Conservation (phyloP, 1,140 invertebrate genomes). For the Andrena cerasifolii region DNA sequence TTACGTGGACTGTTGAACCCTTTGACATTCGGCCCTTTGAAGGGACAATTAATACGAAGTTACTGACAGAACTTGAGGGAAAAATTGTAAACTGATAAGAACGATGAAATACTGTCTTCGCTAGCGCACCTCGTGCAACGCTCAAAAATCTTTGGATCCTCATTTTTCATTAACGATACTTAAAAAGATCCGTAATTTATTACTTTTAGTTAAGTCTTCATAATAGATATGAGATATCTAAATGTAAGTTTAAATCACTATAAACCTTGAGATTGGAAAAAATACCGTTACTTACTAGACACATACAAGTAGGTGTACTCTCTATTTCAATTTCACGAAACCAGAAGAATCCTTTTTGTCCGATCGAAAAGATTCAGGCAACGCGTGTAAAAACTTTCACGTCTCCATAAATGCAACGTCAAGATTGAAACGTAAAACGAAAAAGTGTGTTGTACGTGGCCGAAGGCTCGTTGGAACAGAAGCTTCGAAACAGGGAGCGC, state of each 20-base stretch:
- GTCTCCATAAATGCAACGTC: background rate
- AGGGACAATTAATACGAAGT: background rate
- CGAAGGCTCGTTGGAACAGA: background rate
- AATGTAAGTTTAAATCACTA: constrained; percentile 18
- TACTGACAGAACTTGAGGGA: background rate
- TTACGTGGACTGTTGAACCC: background rate
- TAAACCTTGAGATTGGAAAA: background rate
- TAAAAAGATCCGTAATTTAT: constrained; percentile 1
- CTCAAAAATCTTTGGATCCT: background rate
- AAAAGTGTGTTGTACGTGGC: background rate
- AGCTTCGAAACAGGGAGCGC: background rate
- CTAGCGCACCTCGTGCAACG: background rate
- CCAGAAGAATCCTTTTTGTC: background rate
- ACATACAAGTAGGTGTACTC: background rate
- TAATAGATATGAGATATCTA: constrained; percentile 34
- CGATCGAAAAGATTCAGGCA: background rate
- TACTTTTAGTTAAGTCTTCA: constrained; percentile 10
- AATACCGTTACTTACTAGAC: constrained; percentile 1
- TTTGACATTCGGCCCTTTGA: background rate
- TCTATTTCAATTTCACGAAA: constrained; percentile 1
- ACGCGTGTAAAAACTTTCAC: background rate
- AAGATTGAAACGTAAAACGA: background rate
- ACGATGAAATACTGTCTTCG: background rate
- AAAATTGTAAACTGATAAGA: background rate
- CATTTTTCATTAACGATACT: background rate